Evolutionary conservation across 2,113 vertebrate genomes (phyloP).

Genomic region (Irena cyanogastra): DNA sequence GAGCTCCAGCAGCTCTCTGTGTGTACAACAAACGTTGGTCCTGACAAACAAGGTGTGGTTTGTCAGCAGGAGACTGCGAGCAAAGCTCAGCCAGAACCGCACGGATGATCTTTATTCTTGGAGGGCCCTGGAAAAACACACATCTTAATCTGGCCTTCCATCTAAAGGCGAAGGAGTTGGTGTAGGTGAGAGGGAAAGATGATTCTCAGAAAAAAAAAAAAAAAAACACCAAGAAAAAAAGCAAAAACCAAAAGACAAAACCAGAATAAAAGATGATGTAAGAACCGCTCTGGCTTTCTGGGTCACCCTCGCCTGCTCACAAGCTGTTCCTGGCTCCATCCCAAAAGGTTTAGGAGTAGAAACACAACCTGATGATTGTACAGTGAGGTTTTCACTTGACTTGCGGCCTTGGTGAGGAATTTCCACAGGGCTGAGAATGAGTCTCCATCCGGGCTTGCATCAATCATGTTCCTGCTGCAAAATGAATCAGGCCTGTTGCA

Average conservation of each 20-base stretch:
- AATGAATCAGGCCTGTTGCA: constrained; percentile 4
- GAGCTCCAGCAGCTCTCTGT: background rate
- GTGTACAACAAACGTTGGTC: background rate
- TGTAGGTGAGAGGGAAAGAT: background rate
- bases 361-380: background rate
- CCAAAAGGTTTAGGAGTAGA: background rate
- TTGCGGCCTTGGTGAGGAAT: background rate
- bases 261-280: background rate
- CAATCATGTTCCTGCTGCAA: background rate
- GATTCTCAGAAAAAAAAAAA: background rate
- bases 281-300: background rate
- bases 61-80: background rate
- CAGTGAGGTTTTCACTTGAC: background rate
- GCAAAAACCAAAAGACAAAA: background rate
- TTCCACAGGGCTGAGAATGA: constrained; percentile 13
- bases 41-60: background rate
- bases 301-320: background rate
- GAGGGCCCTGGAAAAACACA: background rate
- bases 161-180: background rate
- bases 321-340: background rate
- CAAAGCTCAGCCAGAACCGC: background rate
- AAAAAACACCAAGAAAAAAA: background rate
- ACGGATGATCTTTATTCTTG: background rate
- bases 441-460: background rate
- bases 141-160: background rate